Evolutionary conservation across 1,140 invertebrate species (phyloP).

Genomic region (Cylas formicarius): DNA sequence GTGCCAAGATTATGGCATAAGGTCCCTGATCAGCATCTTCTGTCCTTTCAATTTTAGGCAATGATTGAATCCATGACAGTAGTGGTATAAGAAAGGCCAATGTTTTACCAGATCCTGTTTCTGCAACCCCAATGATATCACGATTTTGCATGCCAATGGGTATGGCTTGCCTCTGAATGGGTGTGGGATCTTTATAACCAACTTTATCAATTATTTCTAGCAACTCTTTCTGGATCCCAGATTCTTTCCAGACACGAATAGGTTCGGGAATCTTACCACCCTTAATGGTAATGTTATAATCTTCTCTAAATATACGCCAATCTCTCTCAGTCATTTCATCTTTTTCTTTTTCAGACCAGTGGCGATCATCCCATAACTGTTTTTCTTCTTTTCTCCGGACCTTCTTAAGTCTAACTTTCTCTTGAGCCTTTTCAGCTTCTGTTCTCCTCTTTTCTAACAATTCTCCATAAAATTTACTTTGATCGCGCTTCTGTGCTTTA

Average conservation of each 20-base stretch:
- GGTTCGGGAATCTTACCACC: conserved; percentile 96
- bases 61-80: conserved; percentile 94
- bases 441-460: conserved; percentile 91
- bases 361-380: conserved; percentile 97
- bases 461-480: conserved; percentile 97
- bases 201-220: conserved; percentile 92
- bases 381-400: conserved; percentile 95
- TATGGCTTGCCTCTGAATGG: conserved; percentile 98
- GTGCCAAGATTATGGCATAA: conserved; percentile 97
- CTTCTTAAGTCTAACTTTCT: conserved; percentile 89
- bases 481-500: conserved; percentile 93
- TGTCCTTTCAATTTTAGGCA: conserved; percentile 90
- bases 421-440: conserved; percentile 95
- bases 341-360: conserved; percentile 94
- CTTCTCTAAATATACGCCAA: conserved; percentile 99
- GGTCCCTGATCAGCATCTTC: conserved; percentile 95
- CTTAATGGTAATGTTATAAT: conserved; percentile 99
- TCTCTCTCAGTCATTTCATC: conserved; percentile 98
- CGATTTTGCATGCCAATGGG: conserved; percentile 97
- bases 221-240: conserved; percentile 83
- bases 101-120: conserved; percentile 92
- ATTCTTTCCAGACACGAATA: conserved; percentile 91
- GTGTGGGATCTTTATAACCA: conserved; percentile 97
- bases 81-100: conserved; percentile 96
- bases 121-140: conserved; percentile 99